These are phyloP conservation scores for Synergus umbraculus DNA, from an alignment of 2,888 invertebrate species.

Conservation along the genomic window DNA sequence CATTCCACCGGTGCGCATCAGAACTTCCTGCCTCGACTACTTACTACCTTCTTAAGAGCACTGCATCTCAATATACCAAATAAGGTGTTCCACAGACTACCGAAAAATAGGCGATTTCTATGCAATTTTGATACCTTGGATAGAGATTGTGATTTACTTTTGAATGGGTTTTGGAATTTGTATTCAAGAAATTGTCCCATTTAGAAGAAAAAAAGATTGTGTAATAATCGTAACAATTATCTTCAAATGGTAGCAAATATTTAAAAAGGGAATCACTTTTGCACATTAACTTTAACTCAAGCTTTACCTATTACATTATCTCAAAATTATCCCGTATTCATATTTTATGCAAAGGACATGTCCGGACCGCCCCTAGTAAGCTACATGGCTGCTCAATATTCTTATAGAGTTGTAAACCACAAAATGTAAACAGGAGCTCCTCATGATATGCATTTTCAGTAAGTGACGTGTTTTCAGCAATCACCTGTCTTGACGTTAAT, in stretches of 20 bases:
- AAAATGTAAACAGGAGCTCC: constrained; percentile 31
- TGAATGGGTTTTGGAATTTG: constrained; percentile 23
- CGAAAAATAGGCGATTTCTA: constrained; percentile 35
- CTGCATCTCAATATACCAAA: constrained; percentile 36
- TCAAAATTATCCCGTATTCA: background rate
- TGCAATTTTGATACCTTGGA: constrained; percentile 27
- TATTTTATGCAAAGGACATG: constrained; percentile 19
- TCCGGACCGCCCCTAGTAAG: background rate
- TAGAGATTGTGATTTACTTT: constrained; percentile 18
- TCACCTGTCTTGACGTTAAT: background rate
- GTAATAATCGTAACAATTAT: too few species aligned
- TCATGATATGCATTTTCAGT: constrained; percentile 22
- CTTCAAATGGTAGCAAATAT: too few species aligned
- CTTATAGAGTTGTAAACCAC: constrained; percentile 30
- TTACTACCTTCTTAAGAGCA: constrained; percentile 32
- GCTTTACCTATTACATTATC: background rate
- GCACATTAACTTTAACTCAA: too few species aligned
- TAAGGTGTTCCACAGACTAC: constrained; percentile 17
- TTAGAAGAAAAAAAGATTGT: background rate
- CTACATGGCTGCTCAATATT: constrained; percentile 20
- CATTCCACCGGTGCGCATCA: constrained; percentile 21
- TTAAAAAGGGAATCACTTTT: too few species aligned
- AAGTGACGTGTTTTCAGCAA: background rate
- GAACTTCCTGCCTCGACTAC: constrained; percentile 34
- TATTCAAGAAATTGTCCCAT: background rate